Evolutionary conservation across 2,888 invertebrate genomes (phyloP).

Genomic region (Tipula helvola): DNA sequence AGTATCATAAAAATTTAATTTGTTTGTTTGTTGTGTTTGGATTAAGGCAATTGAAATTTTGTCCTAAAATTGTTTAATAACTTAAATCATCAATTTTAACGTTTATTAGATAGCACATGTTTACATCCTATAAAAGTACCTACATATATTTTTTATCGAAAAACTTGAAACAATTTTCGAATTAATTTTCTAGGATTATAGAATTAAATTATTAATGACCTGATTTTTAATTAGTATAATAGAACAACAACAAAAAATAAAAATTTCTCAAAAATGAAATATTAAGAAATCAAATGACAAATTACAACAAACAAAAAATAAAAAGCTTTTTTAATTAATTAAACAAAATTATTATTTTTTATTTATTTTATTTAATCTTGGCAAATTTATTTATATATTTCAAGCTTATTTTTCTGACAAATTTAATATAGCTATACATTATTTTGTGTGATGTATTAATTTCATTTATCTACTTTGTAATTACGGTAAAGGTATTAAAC

Average conservation of each 20-base stretch:
- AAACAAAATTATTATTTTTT: not conserved
- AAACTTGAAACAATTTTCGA: not conserved
- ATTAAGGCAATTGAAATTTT: not conserved
- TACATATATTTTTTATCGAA: not conserved
- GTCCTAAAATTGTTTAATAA: not conserved
- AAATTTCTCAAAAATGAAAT: not conserved
- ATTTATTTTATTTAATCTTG: not conserved
- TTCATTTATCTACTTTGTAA: not conserved
- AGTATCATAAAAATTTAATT: not conserved
- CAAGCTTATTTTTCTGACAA: not conserved
- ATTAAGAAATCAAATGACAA: slow-evolving; percentile 4
- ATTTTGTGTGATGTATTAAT: not conserved
- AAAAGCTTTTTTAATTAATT: not conserved
- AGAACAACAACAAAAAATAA: not conserved
- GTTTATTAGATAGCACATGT: not conserved
- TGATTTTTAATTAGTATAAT: not conserved
- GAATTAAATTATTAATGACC: not conserved
- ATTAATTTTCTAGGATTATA: not conserved
- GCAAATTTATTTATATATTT: not conserved
- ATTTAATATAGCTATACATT: not conserved
- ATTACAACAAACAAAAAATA: not conserved
- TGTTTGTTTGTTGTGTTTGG: not conserved
- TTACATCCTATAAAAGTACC: no score
- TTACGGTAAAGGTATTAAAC: not conserved
- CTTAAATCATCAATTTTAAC: not conserved